Evolutionary conservation across 2,888 invertebrate genomes (phyloP).

Genomic region (Ommatoiulus sabulosus): DNA sequence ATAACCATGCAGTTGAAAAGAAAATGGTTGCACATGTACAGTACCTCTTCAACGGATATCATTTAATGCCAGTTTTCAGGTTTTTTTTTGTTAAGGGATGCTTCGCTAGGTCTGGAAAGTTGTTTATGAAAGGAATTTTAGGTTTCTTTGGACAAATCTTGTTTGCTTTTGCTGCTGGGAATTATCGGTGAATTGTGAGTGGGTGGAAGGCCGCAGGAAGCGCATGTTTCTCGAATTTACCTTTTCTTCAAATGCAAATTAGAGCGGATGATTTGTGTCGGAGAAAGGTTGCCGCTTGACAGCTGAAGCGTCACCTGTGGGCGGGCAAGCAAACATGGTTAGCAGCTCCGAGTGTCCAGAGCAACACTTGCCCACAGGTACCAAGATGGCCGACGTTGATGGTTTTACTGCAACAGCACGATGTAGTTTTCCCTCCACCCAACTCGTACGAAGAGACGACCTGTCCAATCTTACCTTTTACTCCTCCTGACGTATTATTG

Average conservation of each 20-base stretch:
- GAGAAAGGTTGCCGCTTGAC: background rate
- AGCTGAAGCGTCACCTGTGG: constrained; percentile 40
- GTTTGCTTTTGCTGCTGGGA: background rate
- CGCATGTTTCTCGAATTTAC: background rate
- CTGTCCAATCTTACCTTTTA: background rate
- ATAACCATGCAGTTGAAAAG: too few relatives aligned
- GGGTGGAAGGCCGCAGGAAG: constrained; percentile 1
- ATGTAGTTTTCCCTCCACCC: background rate
- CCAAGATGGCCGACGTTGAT: constrained; percentile 13
- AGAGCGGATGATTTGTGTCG: background rate
- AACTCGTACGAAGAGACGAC: background rate
- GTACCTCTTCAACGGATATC: too few relatives aligned
- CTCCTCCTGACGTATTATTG: constrained; percentile 13
- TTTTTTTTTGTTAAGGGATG: background rate
- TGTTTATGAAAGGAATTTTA: background rate
- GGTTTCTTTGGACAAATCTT: background rate
- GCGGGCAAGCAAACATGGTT: constrained; percentile 31
- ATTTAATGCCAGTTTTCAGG: too few relatives aligned
- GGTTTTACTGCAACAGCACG: background rate
- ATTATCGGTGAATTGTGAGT: background rate
- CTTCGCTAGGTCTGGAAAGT: background rate
- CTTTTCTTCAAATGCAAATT: constrained; percentile 40
- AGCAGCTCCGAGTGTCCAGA: constrained; percentile 13
- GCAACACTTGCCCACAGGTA: constrained; percentile 35
- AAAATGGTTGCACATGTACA: too few relatives aligned